Percentiles rank a stretch among this genome's conserved stretches.
These are phyloP conservation scores for Trogon surrucura DNA, from an alignment of 2,113 vertebrate species.

Conservation along the genomic window DNA sequence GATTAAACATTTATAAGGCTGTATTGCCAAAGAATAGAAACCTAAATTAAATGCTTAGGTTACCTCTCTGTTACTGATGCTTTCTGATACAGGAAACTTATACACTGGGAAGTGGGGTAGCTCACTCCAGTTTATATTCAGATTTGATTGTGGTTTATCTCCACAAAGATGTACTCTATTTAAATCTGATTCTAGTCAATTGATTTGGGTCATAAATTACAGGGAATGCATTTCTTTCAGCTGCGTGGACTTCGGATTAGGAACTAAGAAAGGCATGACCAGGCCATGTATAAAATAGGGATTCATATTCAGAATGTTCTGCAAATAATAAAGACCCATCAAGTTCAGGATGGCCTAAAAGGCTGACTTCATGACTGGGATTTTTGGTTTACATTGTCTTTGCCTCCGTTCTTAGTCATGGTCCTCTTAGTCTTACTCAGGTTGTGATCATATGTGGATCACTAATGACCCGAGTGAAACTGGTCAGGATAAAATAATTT, in stretches of 20 bases:
- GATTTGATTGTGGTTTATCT: not conserved
- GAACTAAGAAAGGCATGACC: not conserved
- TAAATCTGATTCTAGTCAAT: not conserved
- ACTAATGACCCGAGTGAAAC: not conserved
- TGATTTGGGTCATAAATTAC: not conserved
- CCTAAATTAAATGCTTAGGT: not conserved
- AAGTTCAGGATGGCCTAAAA: not conserved
- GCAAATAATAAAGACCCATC: not conserved
- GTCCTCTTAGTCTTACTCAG: not conserved
- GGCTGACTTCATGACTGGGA: not conserved
- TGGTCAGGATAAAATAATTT: not conserved
- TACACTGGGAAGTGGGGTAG: not conserved
- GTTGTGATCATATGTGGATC: not conserved
- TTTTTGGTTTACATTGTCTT: not conserved
- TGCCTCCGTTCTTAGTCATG: not conserved
- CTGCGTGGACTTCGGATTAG: not conserved
- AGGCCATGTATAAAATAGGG: not conserved
- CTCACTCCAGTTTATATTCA: not conserved
- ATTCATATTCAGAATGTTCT: not conserved
- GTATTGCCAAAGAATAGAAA: not conserved
- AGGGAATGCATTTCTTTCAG: not conserved
- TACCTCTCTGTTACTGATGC: not conserved
- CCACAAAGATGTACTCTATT: not conserved
- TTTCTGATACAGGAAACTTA: not conserved
- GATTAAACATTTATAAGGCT: not conserved